phyloP scores from a whole-genome alignment of 2,888 invertebrate species.

The Azorinus chamasolen region DNA sequence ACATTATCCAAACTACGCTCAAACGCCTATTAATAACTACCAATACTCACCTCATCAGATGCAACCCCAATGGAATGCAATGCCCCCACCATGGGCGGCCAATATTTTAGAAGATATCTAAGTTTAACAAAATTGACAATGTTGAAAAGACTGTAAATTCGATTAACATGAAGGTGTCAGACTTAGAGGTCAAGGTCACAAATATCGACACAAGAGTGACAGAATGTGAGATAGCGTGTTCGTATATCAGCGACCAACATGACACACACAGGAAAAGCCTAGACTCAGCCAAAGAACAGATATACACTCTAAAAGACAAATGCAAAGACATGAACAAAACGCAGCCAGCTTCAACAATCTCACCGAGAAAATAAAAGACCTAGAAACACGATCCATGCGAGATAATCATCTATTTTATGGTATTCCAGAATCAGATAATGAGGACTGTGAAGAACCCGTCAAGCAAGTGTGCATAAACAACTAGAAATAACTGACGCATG shows the following conservation, averaged over 20 bases:
- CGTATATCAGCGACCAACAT: constrained; percentile 2
- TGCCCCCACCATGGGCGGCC: too few species aligned
- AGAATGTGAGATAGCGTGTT: constrained; percentile 2
- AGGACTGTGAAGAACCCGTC: constrained; percentile 14
- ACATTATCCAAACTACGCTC: too few species aligned
- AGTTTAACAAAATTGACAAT: background rate
- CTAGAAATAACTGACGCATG: too few species aligned
- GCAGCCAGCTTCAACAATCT: background rate
- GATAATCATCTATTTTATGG: constrained; percentile 36
- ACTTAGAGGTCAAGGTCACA: background rate
- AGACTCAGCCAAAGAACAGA: constrained; percentile 4
- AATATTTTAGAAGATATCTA: background rate
- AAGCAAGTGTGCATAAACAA: background rate
- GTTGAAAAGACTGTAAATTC: constrained; percentile 6
- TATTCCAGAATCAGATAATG: constrained; percentile 9
- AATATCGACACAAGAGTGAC: background rate
- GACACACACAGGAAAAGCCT: background rate
- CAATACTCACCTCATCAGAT: too few species aligned
- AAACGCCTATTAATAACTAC: too few species aligned
- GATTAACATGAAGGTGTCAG: background rate
- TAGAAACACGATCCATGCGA: constrained; percentile 28
- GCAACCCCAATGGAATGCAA: too few species aligned
- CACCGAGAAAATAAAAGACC: constrained; percentile 12
- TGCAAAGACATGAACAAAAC: background rate
- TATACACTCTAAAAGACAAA: background rate